phyloP scores from a whole-genome alignment of 1,140 invertebrate species.

The Drosophila pectinifera region DNA sequence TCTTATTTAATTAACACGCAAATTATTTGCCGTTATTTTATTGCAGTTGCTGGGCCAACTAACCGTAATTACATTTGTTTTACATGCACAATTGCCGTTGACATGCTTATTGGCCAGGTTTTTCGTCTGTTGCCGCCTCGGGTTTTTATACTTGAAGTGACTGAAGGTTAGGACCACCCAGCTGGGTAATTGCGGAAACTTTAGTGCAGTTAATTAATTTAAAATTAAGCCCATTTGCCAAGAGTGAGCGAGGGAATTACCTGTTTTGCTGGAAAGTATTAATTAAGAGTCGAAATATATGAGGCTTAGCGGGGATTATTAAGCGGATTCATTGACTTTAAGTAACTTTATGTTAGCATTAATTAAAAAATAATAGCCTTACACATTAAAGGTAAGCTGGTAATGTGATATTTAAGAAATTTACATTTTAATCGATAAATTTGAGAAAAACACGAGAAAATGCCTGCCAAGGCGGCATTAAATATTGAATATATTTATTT shows the following conservation, averaged over 20 bases:
- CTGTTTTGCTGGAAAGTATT: background rate
- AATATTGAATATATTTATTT: conserved; percentile 20
- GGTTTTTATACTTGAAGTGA: conserved; percentile 23
- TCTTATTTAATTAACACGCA: conserved; percentile 75
- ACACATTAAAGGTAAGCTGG: background rate
- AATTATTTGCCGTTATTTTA: conserved; percentile 60
- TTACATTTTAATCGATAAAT: background rate
- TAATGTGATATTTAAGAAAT: background rate
- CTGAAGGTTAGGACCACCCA: conserved; percentile 74
- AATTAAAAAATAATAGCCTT: no score
- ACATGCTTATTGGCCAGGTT: conserved; percentile 57
- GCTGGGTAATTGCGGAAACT: conserved; percentile 56
- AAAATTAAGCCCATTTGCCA: conserved; percentile 35
- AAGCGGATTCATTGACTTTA: background rate
- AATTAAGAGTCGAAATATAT: background rate
- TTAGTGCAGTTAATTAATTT: conserved; percentile 59
- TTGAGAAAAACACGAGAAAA: background rate
- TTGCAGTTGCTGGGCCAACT: conserved; percentile 38
- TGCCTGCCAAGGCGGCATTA: conserved; percentile 1
- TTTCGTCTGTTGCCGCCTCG: conserved; percentile 28
- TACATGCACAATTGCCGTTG: conserved; percentile 69
- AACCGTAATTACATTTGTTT: conserved; percentile 72
- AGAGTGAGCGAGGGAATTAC: conserved; percentile 3
- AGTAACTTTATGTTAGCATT: background rate
- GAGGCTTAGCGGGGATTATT: conserved; percentile 3